These are phyloP conservation scores for Heliconius charithonia DNA, from an alignment of 2,888 invertebrate species.

Conservation along the genomic window DNA sequence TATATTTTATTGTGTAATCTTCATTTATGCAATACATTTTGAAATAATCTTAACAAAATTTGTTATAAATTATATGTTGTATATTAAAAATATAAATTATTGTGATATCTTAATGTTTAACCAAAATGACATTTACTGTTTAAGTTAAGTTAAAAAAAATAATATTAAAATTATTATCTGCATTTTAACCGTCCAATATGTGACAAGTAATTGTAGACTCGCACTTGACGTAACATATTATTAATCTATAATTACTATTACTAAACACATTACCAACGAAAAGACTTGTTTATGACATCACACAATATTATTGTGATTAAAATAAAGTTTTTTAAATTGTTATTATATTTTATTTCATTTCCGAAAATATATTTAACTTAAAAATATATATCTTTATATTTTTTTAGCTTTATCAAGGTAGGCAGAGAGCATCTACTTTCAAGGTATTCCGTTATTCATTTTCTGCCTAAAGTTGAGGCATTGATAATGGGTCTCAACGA, in stretches of 20 bases:
- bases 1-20: neutral
- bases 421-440: too few relatives aligned
- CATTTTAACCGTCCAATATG: slow-evolving; percentile 9
- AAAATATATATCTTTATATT: neutral
- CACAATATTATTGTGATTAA: slow-evolving; percentile 20
- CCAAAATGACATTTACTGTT: slow-evolving; percentile 21
- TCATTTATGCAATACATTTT: neutral
- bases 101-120: slow-evolving; percentile 17
- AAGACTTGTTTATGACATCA: slow-evolving; percentile 21
- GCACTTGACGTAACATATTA: neutral
- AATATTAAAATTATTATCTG: neutral
- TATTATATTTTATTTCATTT: neutral
- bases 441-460: too few relatives aligned
- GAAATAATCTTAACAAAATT: neutral
- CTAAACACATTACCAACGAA: slow-evolving; percentile 8
- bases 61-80: neutral
- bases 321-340: slow-evolving; percentile 11
- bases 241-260: slow-evolving; percentile 6
- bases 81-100: neutral
- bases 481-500: too few relatives aligned
- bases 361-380: neutral
- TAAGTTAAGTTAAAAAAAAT: slow-evolving; percentile 9
- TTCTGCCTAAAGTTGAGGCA: too few relatives aligned
- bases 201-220: neutral
- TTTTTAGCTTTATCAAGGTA: too few relatives aligned